Evolutionary conservation across 2,888 invertebrate species (phyloP), one percentile per base, ranked within the genome.

Genomic region (Nudaria mundana): DNA sequence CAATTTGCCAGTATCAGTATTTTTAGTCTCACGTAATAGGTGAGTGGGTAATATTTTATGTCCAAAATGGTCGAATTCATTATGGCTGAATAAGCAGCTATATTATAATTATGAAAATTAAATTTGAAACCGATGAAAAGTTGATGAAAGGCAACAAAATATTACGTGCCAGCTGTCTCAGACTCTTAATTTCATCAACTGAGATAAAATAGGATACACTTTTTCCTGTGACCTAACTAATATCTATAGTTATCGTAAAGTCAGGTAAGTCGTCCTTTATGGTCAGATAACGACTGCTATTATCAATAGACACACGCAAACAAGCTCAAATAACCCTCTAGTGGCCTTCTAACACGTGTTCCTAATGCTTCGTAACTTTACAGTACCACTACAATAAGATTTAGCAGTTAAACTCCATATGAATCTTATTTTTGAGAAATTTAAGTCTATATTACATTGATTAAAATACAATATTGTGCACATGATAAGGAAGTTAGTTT

Each of bases 331-430:
- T 76, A 62, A 71, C 59, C 56, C 66, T 76, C 77, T 81, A 80
- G 78, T 84, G 84, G 83, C 80, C 73, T 76, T 77, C 80, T 72
- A 77, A 87, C 87, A 87, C 83, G 84, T 86, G 85, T 84, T 77
- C 76, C 58, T 51, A 67, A 56, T 67, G 67, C 61, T 59, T 67
- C 64, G 52, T 58, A 44, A 51, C 45, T 29, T 40, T 47, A 50
- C 44, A 31, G 35, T 34, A 36, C n/a, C 30, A 29, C 3, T 22
- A 46, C 29, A 52, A 40, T 56, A 16, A 5, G 0, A 0, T 0
- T 0, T 0, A 8, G 0, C 0, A 0, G 0, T 16, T 5, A 13
- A n/a, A 28, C n/a, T 14, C 5, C n/a, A 8, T 3, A n/a, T 14
- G 5, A n/a, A 28, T 8, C 2, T n/a, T 8, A 14, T n/a, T 2